Evolutionary conservation across 1,140 invertebrate genomes (phyloP), one percentile per base, ranked within the genome.

Genomic region (Drosophila baimaii): DNA sequence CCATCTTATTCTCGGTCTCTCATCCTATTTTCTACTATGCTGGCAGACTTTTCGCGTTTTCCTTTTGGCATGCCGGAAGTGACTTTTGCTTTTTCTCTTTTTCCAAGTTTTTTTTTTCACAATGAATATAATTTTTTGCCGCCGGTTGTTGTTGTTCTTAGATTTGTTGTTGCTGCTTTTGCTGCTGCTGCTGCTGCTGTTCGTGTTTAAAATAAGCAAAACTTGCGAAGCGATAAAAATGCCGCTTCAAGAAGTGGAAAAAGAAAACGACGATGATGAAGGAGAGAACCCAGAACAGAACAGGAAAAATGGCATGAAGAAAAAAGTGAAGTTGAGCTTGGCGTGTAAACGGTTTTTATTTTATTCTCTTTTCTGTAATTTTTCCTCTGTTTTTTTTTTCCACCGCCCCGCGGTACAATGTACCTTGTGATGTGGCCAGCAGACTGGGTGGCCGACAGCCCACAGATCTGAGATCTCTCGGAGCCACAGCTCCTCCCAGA

Each of bases 181-280:
- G 46, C 52, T 27, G 23, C 17, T 25, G 56, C 21, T 62, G 46
- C 52, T 70, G 71, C 55, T 76, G 69, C 44, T 71, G 81, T 85
- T 78, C 82, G 81, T 85, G 82, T 85, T 86, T 86, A 88, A 86
- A 86, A 86, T 88, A 79, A 86, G 82, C 79, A 86, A 79, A 86
- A 86, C 82, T 86, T 79, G 74, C 79, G 46, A 74, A 68, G 83
- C 79, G 79, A 86, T 86, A 86, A 86, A 86, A 88, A 86, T 88
- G 72, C 72, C 68, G 79, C 80, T 81, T 66, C 59, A 75, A 79
- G 62, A 64, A 74, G 69, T 66, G 62, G 43, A 72, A 56, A 58
- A 71, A 63, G 73, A 73, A 79, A 65, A 64, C 68, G 70, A 52
- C 72, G 52, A 71, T 71, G 69, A 71, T 76, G 51, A 55, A 76